Percentiles rank a stretch among this genome's conserved stretches.
These are phyloP conservation scores for Sylvilagus floridanus DNA, from an alignment of 2,797 vertebrate species.

Conservation along the genomic window DNA sequence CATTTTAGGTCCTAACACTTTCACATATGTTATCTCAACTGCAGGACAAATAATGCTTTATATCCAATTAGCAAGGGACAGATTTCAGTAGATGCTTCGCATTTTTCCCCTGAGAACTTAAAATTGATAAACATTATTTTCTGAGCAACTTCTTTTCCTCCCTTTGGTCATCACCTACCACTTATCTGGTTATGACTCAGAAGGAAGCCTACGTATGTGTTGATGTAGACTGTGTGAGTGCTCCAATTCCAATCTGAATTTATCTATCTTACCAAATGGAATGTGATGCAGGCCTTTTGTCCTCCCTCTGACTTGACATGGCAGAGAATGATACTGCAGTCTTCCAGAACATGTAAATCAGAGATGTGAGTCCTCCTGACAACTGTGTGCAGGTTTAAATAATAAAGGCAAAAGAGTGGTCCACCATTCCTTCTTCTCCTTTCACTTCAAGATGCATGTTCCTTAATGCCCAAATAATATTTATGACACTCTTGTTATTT, in stretches of 20 bases:
- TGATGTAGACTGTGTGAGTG: background rate
- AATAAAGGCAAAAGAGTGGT: slow-evolving; percentile 34
- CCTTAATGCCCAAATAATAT: slow-evolving; percentile 24
- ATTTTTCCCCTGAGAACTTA: background rate
- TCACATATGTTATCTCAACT: background rate
- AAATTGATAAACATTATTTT: slow-evolving; percentile 22
- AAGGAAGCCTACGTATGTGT: background rate
- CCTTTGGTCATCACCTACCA: background rate
- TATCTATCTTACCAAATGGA: slow-evolving; percentile 23
- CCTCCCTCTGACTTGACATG: background rate
- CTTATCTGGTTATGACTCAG: slow-evolving; percentile 44
- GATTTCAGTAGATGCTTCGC: background rate
- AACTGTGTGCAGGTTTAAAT: slow-evolving; percentile 56
- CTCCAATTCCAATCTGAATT: slow-evolving; percentile 6
- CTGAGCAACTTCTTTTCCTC: slow-evolving; percentile 17
- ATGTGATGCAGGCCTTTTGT: background rate
- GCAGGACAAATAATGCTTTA: background rate
- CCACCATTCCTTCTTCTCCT: slow-evolving; percentile 36
- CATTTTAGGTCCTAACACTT: background rate
- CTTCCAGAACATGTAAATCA: slow-evolving; percentile 41
- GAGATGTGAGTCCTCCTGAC: background rate
- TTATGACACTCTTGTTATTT: slow-evolving; percentile 32
- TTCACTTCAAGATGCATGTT: slow-evolving; percentile 33
- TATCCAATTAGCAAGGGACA: background rate
- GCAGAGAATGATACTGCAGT: slow-evolving; percentile 60